A percentile compares a stretch with the other conserved stretches of the same genome.
These are phyloP conservation scores for Drosophila bocqueti DNA, from an alignment of 1,140 invertebrate species.

Conservation along the genomic window DNA sequence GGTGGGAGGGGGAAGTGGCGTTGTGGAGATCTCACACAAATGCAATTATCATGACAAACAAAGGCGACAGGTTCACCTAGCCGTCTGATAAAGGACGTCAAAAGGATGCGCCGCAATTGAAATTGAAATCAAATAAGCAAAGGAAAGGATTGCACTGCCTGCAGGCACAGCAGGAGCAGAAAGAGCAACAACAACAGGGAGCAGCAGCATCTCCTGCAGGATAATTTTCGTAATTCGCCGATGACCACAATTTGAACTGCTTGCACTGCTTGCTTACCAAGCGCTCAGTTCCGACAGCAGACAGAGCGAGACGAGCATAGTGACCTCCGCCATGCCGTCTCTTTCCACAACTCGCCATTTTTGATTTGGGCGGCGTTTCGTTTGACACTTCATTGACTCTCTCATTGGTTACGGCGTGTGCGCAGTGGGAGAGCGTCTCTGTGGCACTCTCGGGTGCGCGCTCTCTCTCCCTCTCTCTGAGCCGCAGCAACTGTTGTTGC, in stretches of 20 bases:
- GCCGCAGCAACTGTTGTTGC: conserved; percentile 48
- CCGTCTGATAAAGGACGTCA: conserved; percentile 69
- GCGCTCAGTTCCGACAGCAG: neutral
- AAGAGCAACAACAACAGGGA: conserved; percentile 3
- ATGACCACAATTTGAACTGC: conserved; percentile 54
- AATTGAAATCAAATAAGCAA: conserved; percentile 80
- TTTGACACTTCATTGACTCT: conserved; percentile 56
- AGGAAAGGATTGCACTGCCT: conserved; percentile 68
- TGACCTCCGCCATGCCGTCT: conserved; percentile 36
- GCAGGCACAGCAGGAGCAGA: conserved; percentile 25
- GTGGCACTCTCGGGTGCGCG: neutral
- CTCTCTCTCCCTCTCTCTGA: conserved; percentile 15
- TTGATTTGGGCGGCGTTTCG: conserved; percentile 81
- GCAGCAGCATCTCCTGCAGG: conserved; percentile 22
- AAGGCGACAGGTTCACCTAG: conserved; percentile 75
- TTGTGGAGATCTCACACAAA: conserved; percentile 59
- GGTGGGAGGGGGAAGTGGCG: neutral
- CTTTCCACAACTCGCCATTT: conserved; percentile 77
- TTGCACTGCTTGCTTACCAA: conserved; percentile 41
- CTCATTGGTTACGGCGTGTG: conserved; percentile 74
- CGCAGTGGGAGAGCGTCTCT: conserved; percentile 45
- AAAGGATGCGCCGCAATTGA: conserved; percentile 80
- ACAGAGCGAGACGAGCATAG: conserved; percentile 43
- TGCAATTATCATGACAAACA: conserved; percentile 81
- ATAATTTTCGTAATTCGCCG: conserved; percentile 37